Conservation (phyloP, 2,888 invertebrate genomes). For the Bunonema sp. region DNA sequence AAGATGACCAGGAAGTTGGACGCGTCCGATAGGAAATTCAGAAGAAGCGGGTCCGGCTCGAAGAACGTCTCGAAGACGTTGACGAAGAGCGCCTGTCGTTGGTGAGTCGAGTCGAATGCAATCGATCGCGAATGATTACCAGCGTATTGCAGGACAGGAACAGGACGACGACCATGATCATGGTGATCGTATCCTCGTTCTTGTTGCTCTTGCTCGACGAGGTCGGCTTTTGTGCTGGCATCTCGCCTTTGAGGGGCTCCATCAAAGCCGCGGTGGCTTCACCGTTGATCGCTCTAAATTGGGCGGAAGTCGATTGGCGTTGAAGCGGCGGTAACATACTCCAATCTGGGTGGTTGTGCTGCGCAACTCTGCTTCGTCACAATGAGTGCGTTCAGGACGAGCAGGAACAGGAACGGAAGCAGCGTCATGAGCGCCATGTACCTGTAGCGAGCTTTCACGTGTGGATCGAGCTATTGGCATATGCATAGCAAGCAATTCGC, state of each 20-base stretch:
- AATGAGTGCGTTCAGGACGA: constrained; percentile 42
- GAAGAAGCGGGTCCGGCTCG: constrained; percentile 32
- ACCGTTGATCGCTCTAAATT: background rate
- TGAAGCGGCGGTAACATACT: background rate
- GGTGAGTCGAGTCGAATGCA: background rate
- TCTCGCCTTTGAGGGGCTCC: background rate
- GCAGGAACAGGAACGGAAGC: constrained; percentile 39
- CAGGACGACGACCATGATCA: constrained; percentile 44
- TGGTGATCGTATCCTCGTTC: constrained; percentile 40
- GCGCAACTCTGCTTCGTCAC: constrained; percentile 26
- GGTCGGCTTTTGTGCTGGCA: constrained; percentile 1
- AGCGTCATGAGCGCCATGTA: constrained; percentile 44
- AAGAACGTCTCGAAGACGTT: constrained; percentile 42
- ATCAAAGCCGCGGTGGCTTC: background rate
- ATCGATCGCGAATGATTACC: constrained; percentile 9
- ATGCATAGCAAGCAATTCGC: constrained; percentile 8
- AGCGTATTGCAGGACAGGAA: constrained; percentile 42
- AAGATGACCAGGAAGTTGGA: constrained; percentile 43
- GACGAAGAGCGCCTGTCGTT: constrained; percentile 30
- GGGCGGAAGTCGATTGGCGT: background rate
- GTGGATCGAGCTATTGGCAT: background rate
- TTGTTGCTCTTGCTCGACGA: background rate
- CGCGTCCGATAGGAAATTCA: constrained; percentile 40
- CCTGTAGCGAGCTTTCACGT: too few species aligned
- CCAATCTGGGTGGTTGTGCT: too few species aligned